phyloP scores from a whole-genome alignment of 2,113 vertebrate species.

The Phyllostomus discolor region DNA sequence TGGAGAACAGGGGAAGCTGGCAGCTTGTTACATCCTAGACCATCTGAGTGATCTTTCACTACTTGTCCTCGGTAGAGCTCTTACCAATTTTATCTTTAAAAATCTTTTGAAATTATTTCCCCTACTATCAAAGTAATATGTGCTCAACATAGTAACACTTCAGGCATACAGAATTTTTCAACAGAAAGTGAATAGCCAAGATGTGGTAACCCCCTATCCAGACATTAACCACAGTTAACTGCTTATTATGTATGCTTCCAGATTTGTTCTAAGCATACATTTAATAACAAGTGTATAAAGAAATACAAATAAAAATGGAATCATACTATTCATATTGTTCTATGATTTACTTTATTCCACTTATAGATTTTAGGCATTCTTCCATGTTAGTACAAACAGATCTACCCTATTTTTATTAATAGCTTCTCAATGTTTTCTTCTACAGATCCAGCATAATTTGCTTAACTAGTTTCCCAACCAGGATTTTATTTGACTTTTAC shows the following conservation, averaged over 20 bases:
- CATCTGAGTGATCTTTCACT: background rate
- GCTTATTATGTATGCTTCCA: background rate
- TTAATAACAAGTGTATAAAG: background rate
- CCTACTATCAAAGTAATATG: background rate
- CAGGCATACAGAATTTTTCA: background rate
- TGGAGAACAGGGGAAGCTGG: too few species aligned
- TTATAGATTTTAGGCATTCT: background rate
- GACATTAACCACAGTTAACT: background rate
- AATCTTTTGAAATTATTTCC: background rate
- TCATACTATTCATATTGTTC: background rate
- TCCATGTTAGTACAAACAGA: background rate
- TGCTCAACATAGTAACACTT: constrained; percentile 1
- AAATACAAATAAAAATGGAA: background rate
- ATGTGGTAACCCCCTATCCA: background rate
- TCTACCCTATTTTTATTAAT: background rate
- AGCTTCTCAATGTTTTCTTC: background rate
- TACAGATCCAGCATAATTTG: background rate
- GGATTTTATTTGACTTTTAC: background rate
- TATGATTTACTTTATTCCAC: background rate
- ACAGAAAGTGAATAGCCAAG: background rate
- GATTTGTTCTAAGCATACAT: background rate
- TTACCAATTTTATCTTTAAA: background rate
- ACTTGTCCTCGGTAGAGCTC: background rate
- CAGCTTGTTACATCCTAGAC: background rate
- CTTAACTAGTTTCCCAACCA: background rate